Evolutionary conservation across 2,797 vertebrate genomes (phyloP).

Genomic region (Taeniopygia guttata): DNA sequence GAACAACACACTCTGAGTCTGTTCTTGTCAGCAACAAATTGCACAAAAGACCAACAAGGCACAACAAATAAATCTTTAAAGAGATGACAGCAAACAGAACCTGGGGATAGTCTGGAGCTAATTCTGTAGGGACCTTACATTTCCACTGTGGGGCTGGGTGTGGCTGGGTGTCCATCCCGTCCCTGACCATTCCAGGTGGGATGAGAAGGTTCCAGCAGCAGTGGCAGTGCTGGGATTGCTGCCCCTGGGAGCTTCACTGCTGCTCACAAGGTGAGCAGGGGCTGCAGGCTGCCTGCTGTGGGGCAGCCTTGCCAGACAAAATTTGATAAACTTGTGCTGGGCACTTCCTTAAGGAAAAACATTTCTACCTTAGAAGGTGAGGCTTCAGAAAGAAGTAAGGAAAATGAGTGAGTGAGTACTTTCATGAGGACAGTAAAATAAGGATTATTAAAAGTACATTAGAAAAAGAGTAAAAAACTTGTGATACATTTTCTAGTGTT

Average conservation of each 20-base stretch:
- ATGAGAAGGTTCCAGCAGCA: not conserved
- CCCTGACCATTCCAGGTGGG: not conserved
- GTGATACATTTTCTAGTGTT: not conserved
- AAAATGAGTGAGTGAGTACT: not conserved
- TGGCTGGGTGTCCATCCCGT: not conserved
- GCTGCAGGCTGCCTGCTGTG: not conserved
- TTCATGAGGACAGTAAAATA: not conserved
- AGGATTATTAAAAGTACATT: not conserved
- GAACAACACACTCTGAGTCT: not conserved
- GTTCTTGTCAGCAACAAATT: not conserved
- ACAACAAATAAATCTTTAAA: not conserved
- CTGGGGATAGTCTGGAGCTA: not conserved
- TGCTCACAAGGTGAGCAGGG: not conserved
- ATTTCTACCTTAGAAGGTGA: not conserved
- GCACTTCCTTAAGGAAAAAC: not conserved
- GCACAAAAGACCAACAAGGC: not conserved
- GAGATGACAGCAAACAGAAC: accelerated
- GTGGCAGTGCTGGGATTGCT: accelerated
- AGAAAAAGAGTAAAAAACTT: not conserved
- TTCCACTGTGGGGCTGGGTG: no score
- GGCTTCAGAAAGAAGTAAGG: not conserved
- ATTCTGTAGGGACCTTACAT: not conserved
- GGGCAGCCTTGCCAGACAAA: not conserved
- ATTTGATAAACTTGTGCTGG: not conserved
- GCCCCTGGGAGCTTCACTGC: not conserved